Evolutionary conservation across 2,113 vertebrate species (phyloP).

Genomic region (zebrafish (Danio rerio)): DNA sequence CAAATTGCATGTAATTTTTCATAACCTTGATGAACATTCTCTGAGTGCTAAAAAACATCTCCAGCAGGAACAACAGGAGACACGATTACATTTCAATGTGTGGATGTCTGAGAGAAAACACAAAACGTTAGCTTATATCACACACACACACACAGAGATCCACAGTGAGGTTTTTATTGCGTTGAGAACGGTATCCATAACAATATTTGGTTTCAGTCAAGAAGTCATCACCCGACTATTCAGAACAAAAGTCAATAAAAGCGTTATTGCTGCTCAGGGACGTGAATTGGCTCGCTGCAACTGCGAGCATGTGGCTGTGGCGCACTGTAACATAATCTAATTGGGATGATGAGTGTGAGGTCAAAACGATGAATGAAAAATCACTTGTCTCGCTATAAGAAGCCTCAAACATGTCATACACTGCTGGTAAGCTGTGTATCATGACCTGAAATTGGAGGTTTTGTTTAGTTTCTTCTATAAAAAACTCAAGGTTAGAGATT

Average conservation of each 20-base stretch:
- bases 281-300: constrained; percentile 11
- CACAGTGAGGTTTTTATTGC: constrained; percentile 44
- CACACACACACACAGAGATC: background rate
- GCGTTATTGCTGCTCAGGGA: constrained; percentile 38
- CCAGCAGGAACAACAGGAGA: background rate
- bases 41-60: background rate
- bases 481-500: constrained; percentile 13
- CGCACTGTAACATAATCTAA: constrained; percentile 36
- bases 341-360: constrained; percentile 44
- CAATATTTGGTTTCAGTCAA: constrained; percentile 46
- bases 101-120: constrained; percentile 35
- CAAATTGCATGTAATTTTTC: too few relatives aligned
- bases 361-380: constrained; percentile 44
- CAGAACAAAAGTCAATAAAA: constrained; percentile 49
- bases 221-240: constrained; percentile 42
- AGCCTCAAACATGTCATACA: constrained; percentile 6
- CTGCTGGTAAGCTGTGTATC: background rate
- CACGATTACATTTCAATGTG: background rate
- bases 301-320: background rate
- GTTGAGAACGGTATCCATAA: constrained; percentile 36
- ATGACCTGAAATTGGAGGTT: constrained; percentile 16
- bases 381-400: constrained; percentile 3
- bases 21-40: too few relatives aligned
- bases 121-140: constrained; percentile 20
- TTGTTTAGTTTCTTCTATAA: constrained; percentile 12